Percentiles rank a stretch among this genome's conserved stretches.
These are phyloP conservation scores for Sorex maritimensis DNA, from an alignment of 2,797 vertebrate genomes.

Conservation along the genomic window DNA sequence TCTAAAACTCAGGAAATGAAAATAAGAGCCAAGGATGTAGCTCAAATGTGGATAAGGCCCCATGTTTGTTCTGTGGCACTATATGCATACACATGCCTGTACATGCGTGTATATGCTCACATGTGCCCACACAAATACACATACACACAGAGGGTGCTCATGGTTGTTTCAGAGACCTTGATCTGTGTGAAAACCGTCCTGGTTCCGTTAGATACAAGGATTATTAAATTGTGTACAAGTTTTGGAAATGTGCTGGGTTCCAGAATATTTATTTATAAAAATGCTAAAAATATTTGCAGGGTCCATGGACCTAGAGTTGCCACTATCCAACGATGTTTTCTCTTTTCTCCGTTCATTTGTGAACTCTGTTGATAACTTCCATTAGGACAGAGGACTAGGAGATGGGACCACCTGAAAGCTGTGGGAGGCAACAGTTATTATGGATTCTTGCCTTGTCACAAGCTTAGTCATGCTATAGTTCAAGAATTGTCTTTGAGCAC, in stretches of 20 bases:
- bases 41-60: no score
- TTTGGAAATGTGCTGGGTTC: not conserved
- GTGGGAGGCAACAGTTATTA: not conserved
- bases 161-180: not conserved
- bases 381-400: not conserved
- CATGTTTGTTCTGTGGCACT: no score
- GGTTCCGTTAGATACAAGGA: not conserved
- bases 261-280: not conserved
- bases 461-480: not conserved
- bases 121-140: no score
- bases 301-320: no score
- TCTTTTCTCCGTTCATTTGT: not conserved
- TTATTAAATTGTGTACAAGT: not conserved
- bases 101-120: no score
- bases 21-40: no score
- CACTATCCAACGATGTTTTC: not conserved
- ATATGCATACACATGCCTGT: no score
- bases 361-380: not conserved
- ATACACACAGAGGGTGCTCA: no score
- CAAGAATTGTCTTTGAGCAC: not conserved
- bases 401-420: not conserved
- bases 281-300: not conserved
- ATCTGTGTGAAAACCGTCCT: not conserved
- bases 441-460: not conserved
- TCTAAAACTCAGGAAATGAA: constrained; percentile 17